phyloP scores from a whole-genome alignment of 1,140 invertebrate species.

The Zaprionus gabonicus region DNA sequence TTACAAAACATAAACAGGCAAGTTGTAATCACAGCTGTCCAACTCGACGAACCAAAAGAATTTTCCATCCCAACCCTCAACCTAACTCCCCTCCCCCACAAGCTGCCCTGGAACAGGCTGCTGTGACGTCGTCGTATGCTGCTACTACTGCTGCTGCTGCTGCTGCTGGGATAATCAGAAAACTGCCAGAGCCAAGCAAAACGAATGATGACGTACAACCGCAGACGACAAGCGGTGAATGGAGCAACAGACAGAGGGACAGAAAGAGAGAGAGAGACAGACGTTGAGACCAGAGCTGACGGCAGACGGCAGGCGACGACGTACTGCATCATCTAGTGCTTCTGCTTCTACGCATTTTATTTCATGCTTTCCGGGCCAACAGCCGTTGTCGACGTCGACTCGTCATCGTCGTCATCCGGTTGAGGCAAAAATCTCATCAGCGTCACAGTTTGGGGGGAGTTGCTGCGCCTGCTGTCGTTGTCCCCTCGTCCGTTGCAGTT shows the following conservation, averaged over 20 bases:
- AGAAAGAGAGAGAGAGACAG: background rate
- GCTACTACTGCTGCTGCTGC: conserved; percentile 27
- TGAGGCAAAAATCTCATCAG: conserved; percentile 44
- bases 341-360: conserved; percentile 57
- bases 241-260: conserved; percentile 4
- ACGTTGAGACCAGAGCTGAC: background rate
- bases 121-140: conserved; percentile 26
- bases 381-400: conserved; percentile 43
- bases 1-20: conserved; percentile 78
- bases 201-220: conserved; percentile 47
- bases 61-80: background rate
- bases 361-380: conserved; percentile 71
- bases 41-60: conserved; percentile 48
- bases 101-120: background rate
- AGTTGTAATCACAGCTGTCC: conserved; percentile 81
- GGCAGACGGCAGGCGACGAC: conserved; percentile 20
- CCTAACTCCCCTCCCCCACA: background rate
- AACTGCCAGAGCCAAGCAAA: conserved; percentile 52
- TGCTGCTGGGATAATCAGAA: conserved; percentile 51
- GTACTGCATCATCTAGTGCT: conserved; percentile 49
- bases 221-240: conserved; percentile 25
- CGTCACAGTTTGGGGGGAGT: conserved; percentile 31
- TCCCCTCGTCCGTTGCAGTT: conserved; percentile 6
- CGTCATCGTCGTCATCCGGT: conserved; percentile 20
- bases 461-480: background rate